A percentile compares a stretch with the other conserved stretches of the same genome.
Evolutionary conservation across 1,140 invertebrate genomes (phyloP).

Genomic region (Scylla paramamosain): DNA sequence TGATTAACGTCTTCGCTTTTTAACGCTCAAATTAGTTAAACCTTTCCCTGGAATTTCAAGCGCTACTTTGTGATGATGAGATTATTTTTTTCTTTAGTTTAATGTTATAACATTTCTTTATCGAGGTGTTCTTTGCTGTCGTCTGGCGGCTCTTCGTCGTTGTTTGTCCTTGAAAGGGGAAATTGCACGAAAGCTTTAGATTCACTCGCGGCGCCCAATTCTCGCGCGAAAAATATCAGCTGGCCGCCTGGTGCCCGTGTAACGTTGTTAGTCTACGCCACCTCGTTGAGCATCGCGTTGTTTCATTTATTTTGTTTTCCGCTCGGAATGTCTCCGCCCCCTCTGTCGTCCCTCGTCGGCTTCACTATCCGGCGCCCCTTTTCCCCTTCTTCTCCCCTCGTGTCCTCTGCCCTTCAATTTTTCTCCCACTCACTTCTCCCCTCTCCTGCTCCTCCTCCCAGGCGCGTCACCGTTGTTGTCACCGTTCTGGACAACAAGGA

Average conservation of each 20-base stretch:
- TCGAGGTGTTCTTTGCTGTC: no score
- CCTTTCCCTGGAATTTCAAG: no score
- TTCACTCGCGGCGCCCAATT: neutral
- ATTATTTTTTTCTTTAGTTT: no score
- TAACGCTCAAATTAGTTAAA: no score
- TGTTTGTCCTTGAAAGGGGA: neutral
- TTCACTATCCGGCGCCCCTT: neutral
- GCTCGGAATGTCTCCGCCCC: neutral
- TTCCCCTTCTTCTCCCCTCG: no score
- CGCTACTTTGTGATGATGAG: no score
- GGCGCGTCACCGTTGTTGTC: neutral
- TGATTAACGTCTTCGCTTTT: no score
- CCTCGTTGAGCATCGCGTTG: neutral
- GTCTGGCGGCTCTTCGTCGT: neutral
- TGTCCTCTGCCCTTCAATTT: no score
- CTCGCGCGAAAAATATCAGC: neutral
- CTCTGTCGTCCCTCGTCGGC: neutral
- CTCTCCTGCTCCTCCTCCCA: neutral
- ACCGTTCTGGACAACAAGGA: neutral
- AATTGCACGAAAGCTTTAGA: neutral
- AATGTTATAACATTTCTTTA: no score
- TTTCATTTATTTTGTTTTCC: conserved; percentile 15
- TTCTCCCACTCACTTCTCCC: neutral
- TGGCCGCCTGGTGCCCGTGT: neutral
- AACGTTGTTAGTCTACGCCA: neutral